A percentile compares a stretch with the other conserved stretches of the same genome.
Conservation (phyloP, 2,797 vertebrate genomes). For the Borostomias antarcticus region DNA sequence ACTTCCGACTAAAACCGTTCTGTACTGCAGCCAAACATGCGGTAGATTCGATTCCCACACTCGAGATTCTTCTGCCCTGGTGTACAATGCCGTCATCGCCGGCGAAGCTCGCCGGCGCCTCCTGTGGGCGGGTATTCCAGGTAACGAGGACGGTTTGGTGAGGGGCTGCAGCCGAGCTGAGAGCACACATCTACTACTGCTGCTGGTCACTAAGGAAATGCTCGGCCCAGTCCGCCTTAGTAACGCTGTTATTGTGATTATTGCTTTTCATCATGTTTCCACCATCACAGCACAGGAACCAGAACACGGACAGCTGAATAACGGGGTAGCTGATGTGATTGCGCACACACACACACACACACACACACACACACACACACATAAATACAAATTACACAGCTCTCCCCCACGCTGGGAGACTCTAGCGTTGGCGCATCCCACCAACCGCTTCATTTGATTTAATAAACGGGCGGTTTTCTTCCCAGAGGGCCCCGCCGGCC, state of each 20-base stretch:
- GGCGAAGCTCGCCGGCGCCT: too few relatives aligned
- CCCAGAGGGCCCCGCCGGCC: conserved; percentile 39
- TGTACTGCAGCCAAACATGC: too few relatives aligned
- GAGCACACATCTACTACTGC: not conserved
- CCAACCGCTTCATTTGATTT: conserved; percentile 50
- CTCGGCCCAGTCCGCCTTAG: too few relatives aligned
- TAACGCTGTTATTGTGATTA: not conserved
- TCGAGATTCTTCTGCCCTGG: too few relatives aligned
- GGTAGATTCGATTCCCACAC: too few relatives aligned
- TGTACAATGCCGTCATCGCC: too few relatives aligned
- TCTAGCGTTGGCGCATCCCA: conserved; percentile 34
- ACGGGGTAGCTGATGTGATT: not conserved
- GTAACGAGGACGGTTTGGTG: not conserved
- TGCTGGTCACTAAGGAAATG: not conserved
- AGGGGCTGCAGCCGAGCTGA: too few relatives aligned
- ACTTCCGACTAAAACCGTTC: too few relatives aligned
- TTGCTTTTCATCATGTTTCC: not conserved
- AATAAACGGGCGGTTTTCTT: conserved; percentile 46
- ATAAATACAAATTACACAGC: conserved; percentile 38
- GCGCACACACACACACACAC: conserved; percentile 18
- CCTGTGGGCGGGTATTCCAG: too few relatives aligned
- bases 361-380: conserved; percentile 2
- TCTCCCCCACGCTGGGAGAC: conserved; percentile 32
- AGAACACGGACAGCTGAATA: not conserved
- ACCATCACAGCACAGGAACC: not conserved